Evolutionary conservation across 1,140 invertebrate species (phyloP), one percentile per base, ranked within the genome.

Genomic region (Hirudo medicinalis): DNA sequence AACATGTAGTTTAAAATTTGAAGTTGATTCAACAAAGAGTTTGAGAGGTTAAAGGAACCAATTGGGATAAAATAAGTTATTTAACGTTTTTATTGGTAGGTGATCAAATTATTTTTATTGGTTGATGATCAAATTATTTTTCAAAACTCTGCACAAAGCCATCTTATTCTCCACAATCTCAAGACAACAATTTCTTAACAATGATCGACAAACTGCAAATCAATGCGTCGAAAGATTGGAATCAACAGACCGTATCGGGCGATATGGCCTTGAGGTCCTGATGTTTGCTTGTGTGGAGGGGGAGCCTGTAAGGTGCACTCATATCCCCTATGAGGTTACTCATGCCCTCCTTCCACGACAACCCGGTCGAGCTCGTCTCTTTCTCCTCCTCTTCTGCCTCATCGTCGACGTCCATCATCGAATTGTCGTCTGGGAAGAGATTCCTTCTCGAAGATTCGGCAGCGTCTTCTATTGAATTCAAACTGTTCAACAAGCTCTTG

Each of bases 221-320:
- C 13, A 49, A 13, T 2, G 1, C 11, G 3, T 15, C 9, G 11
- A 15, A 49, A 49, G 43, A 40, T 40, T 40, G 11, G 40, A 40
- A 11, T 13, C 43, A 17, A 49, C 67, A 13, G 17, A 68, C 67
- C n/a, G 67, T 68, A 20, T 36, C 29, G 25, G 67, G 29, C n/a
- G 67, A 68, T 22, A 68, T 68, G 22, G 67, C 67, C 29, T 68
- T 68, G 25, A 68, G 67, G 27, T 68, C 67, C 67, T 68, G 67
- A 68, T 68, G 67, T 15, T 36, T 68, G 29, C 67, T 36, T 11
- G 40, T 0, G 0, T 29, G n/a, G 27, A 68, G 67, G 11, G 67
- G 67, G 29, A 68, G 29, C 17, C 67, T 36, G 17, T 68, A 36
- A 29, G 67, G 40, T 40, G 29, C 29, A 36, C 67, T 70, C 57